phyloP scores from a whole-genome alignment of 2,888 invertebrate species.

The Limnephilus marmoratus region DNA sequence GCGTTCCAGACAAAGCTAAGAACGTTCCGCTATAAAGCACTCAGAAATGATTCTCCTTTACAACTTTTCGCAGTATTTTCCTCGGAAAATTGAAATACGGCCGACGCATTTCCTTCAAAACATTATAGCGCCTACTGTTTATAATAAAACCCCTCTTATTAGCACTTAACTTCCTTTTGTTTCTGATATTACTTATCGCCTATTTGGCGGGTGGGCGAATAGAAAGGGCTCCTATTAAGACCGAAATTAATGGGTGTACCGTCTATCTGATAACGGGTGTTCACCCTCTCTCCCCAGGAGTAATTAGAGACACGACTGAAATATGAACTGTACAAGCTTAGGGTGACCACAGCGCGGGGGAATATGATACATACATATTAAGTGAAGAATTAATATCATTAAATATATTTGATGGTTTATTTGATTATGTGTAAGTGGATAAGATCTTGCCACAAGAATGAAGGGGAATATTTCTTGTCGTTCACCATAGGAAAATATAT shows the following conservation, averaged over 20 bases:
- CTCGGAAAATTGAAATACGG: conserved; percentile 4
- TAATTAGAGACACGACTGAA: conserved; percentile 59
- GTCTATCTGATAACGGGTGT: conserved; percentile 58
- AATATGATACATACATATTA: background rate
- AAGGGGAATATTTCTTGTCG: background rate
- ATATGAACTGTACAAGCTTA: conserved; percentile 39
- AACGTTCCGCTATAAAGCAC: background rate
- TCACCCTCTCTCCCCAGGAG: conserved; percentile 51
- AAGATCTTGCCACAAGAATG: background rate
- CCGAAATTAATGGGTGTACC: conserved; percentile 60
- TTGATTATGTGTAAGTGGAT: background rate
- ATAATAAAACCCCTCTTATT: conserved; percentile 47
- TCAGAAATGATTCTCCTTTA: background rate
- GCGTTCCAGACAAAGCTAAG: background rate
- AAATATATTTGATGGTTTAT: background rate
- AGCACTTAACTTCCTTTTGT: conserved; percentile 54
- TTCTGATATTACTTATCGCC: conserved; percentile 58
- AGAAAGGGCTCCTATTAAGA: conserved; percentile 56
- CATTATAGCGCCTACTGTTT: conserved; percentile 1
- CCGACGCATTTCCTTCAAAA: conserved; percentile 15
- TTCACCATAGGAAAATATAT: background rate
- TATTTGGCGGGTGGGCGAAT: conserved; percentile 48
- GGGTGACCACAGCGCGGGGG: conserved; percentile 24
- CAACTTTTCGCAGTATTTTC: background rate
- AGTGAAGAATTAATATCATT: background rate